Percentiles rank a stretch among this genome's conserved stretches.
Conservation (phyloP, 2,888 invertebrate genomes). For the Rhagophthalmus giganteus region DNA sequence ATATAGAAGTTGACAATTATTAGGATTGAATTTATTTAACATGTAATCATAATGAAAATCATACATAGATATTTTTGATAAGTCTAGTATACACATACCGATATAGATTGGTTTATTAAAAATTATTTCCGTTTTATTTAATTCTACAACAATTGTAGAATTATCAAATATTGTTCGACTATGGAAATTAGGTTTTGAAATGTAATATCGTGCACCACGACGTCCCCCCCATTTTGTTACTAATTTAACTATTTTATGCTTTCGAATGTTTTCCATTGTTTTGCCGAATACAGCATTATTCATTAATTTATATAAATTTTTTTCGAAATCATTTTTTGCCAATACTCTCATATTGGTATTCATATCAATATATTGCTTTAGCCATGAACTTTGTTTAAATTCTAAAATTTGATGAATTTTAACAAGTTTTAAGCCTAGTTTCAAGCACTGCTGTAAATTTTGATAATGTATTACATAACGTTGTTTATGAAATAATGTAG, state of each 20-base stretch:
- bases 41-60: conserved; percentile 26
- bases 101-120: conserved; percentile 37
- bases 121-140: conserved; percentile 24
- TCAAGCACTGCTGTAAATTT: conserved; percentile 38
- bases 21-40: neutral
- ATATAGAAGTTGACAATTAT: conserved; percentile 37
- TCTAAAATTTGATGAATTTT: conserved; percentile 43
- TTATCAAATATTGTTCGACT: conserved; percentile 27
- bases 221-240: conserved; percentile 33
- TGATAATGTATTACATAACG: conserved; percentile 40
- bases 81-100: conserved; percentile 33
- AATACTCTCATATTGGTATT: conserved; percentile 45
- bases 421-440: conserved; percentile 35
- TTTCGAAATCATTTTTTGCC: conserved; percentile 27
- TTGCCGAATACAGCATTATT: conserved; percentile 44
- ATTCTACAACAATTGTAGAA: conserved; percentile 23
- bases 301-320: conserved; percentile 45
- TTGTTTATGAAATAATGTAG: conserved; percentile 36
- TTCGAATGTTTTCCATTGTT: conserved; percentile 50
- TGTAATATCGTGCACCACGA: conserved; percentile 37
- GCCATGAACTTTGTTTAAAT: conserved; percentile 48
- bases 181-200: conserved; percentile 33
- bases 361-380: conserved; percentile 46
- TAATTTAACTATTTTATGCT: conserved; percentile 41
- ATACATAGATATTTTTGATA: conserved; percentile 34